Evolutionary conservation across 2,113 vertebrate species (phyloP).

Genomic region (Noctilio leporinus): DNA sequence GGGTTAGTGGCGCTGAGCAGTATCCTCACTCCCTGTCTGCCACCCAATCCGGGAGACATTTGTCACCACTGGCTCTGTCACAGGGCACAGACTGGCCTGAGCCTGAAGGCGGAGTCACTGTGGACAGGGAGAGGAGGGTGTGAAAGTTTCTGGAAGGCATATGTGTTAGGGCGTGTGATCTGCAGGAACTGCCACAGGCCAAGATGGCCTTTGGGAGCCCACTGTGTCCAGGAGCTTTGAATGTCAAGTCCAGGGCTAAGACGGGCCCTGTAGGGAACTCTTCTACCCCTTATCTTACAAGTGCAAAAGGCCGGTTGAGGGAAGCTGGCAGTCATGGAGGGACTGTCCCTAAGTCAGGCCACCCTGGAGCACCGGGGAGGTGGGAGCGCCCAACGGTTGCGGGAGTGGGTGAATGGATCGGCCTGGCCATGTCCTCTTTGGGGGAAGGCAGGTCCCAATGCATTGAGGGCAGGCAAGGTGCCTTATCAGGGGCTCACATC

Average conservation of each 20-base stretch:
- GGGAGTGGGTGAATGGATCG: background rate
- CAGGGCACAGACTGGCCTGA: background rate
- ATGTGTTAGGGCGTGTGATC: fast-evolving
- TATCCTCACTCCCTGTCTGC: background rate
- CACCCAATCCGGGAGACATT: background rate
- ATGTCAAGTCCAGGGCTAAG: fast-evolving
- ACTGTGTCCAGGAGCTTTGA: fast-evolving
- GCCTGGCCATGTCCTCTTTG: background rate
- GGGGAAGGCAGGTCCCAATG: background rate
- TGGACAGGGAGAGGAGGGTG: fast-evolving
- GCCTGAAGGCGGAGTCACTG: background rate
- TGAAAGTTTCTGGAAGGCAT: background rate
- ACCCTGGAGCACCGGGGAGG: background rate
- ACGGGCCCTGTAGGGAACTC: background rate
- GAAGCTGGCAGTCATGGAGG: too few relatives aligned
- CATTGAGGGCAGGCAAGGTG: background rate
- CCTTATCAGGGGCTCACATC: background rate
- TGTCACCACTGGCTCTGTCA: background rate
- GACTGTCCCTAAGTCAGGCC: background rate
- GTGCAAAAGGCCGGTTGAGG: fast-evolving
- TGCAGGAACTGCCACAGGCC: background rate
- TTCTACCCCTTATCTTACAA: background rate
- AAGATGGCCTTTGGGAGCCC: background rate
- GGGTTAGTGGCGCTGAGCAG: too few relatives aligned
- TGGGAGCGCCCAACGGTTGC: background rate